Conservation (phyloP, 1,140 invertebrate genomes). For the Amphibalanus amphitrite region DNA sequence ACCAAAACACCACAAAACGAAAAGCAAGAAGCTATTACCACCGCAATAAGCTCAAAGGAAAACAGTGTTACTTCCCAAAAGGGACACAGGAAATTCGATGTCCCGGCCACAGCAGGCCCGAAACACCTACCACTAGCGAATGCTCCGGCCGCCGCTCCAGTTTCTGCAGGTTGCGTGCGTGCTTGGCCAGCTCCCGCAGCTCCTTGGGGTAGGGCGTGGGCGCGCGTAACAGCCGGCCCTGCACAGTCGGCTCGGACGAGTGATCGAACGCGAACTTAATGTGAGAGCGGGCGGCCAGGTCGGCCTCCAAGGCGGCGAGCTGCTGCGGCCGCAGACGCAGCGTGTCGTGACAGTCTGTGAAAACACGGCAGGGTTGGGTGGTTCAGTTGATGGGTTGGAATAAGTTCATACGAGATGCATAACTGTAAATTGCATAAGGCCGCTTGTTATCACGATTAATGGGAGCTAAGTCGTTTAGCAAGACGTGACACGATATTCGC, state of each 20-base stretch:
- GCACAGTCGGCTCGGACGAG: slow-evolving; percentile 13
- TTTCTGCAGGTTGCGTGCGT: slow-evolving; percentile 34
- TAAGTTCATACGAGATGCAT: not conserved
- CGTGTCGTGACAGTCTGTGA: too few species aligned
- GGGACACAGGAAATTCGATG: too few species aligned
- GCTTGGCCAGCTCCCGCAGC: slow-evolving; percentile 61
- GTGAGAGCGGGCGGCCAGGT: slow-evolving; percentile 25
- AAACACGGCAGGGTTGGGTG: not conserved
- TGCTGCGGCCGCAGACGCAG: not conserved
- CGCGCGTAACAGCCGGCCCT: slow-evolving; percentile 47
- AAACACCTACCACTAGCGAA: slow-evolving; percentile 22
- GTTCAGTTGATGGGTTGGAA: not conserved
- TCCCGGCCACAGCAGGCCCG: too few species aligned
- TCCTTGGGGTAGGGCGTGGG: slow-evolving; percentile 89
- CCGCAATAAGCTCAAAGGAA: too few species aligned
- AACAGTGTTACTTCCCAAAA: too few species aligned
- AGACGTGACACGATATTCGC: too few species aligned
- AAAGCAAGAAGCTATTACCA: too few species aligned
- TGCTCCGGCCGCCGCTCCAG: slow-evolving; percentile 17
- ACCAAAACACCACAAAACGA: too few species aligned
- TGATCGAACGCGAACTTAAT: slow-evolving; percentile 43
- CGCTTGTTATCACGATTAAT: too few species aligned
- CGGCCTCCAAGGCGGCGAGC: slow-evolving; percentile 27
- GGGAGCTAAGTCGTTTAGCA: too few species aligned
- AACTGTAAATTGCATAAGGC: not conserved